Percentiles rank a stretch among this genome's conserved stretches.
These are phyloP conservation scores for Temnothorax unifasciatus DNA, from an alignment of 2,888 invertebrate species.

Conservation along the genomic window DNA sequence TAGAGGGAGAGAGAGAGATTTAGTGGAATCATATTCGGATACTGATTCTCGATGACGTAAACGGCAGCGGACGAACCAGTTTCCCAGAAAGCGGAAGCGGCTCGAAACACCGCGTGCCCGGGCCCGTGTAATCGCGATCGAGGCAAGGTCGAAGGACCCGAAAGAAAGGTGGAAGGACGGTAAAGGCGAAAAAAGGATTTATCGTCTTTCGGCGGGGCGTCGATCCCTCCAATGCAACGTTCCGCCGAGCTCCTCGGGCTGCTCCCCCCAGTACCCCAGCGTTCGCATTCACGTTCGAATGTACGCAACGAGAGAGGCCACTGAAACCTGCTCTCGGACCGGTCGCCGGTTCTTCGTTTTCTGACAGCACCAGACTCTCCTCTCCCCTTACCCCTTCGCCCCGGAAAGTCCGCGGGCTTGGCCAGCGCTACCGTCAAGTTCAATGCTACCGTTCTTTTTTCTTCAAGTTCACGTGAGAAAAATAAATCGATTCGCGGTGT, in stretches of 20 bases:
- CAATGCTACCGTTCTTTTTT: constrained; percentile 70
- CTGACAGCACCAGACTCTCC: constrained; percentile 45
- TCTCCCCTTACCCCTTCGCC: constrained; percentile 33
- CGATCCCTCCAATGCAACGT: constrained; percentile 68
- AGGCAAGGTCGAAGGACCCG: constrained; percentile 69
- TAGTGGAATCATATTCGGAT: not conserved
- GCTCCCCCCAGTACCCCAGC: constrained; percentile 7
- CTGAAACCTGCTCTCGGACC: constrained; percentile 75
- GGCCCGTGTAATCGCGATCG: constrained; percentile 53
- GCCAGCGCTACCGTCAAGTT: constrained; percentile 76
- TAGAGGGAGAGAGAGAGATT: not conserved
- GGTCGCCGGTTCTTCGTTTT: constrained; percentile 68
- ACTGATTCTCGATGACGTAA: not conserved
- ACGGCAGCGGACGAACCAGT: constrained; percentile 10
- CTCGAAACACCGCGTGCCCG: constrained; percentile 22
- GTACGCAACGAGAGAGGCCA: constrained; percentile 66
- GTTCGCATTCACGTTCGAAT: constrained; percentile 54
- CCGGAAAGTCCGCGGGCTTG: constrained; percentile 67
- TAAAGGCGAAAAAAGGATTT: constrained; percentile 69
- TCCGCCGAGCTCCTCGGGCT: constrained; percentile 36
- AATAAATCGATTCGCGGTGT: not conserved
- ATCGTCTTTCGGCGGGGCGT: constrained; percentile 68
- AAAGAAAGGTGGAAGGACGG: constrained; percentile 53
- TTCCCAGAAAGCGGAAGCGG: constrained; percentile 56
- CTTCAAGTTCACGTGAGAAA: not conserved